Evolutionary conservation across 2,888 invertebrate genomes (phyloP), one percentile per base, ranked within the genome.

Genomic region (Leptopilina myrica): DNA sequence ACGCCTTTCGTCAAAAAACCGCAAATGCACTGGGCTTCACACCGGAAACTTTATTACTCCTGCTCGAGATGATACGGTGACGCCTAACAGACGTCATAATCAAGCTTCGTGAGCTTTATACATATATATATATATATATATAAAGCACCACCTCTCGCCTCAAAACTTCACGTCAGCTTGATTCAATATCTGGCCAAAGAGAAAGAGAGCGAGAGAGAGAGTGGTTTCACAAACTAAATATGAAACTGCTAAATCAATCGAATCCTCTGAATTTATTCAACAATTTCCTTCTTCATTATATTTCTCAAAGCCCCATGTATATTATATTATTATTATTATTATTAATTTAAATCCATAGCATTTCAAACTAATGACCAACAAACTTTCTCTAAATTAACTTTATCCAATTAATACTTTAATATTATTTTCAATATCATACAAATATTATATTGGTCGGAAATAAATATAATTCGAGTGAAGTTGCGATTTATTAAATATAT

Each of bases 41-140:
- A 40, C 56, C 73, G 40, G 56, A 73, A 73, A 73, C 33, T 73
- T 73, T 73, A 73, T 73, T 73, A 73, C 69, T 73, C 56, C 7
- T 33, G 56, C 73, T 73, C 49, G 69, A 56, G 69, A 73, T 73
- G 73, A 73, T 73, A 59, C 56, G 73, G 56, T 73, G 73, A 73
- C 33, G 69, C 69, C 69, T 69, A 69, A 33, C 49, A 69, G 69
- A 69, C 69, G 69, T 73, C 69, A 73, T 73, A 56, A 73, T 73
- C 73, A 73, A 73, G 56, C 73, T 73, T n/a, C 8, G 49, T 53
- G 69, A 49, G 7, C 26, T 20, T 20, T n/a, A 33, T 33, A 67
- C 12, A 43, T 67, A 43, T n/a, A 20, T 20, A 67, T 20, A 43
- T 67, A 43, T 67, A 43, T n/a, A 20, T 20, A 67, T 20, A 43